A percentile compares a stretch with the other conserved stretches of the same genome.
These are phyloP conservation scores for Leiothrix lutea DNA, from an alignment of 2,113 vertebrate species.

Conservation along the genomic window DNA sequence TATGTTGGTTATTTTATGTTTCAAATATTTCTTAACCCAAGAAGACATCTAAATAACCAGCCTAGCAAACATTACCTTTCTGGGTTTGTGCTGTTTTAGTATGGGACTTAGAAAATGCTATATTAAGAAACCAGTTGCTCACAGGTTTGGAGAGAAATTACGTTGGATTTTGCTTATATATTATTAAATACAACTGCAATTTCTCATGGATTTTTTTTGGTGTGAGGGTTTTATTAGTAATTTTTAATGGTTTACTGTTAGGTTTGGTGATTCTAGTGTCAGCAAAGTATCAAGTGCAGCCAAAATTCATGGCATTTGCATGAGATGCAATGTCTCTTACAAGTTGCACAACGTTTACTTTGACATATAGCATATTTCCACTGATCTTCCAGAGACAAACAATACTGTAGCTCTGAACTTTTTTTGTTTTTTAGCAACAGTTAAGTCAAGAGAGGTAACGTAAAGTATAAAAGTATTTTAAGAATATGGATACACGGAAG, in stretches of 20 bases:
- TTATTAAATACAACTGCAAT: background rate
- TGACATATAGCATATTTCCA: background rate
- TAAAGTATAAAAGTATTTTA: background rate
- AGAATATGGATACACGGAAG: background rate
- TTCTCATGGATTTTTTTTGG: background rate
- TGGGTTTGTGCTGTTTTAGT: background rate
- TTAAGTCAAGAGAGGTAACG: background rate
- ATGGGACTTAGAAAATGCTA: background rate
- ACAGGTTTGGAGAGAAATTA: background rate
- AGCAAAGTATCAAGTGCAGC: background rate
- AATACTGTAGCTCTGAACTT: background rate
- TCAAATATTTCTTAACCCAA: background rate
- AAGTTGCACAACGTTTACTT: accelerated
- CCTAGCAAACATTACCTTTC: background rate
- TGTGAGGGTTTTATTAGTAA: background rate
- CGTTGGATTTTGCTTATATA: background rate
- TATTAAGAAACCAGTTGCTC: background rate
- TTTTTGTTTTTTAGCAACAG: background rate
- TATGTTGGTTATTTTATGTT: background rate
- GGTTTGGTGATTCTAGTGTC: background rate
- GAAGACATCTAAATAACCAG: background rate
- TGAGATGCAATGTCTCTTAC: background rate
- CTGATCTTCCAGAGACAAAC: background rate
- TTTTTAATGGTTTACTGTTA: background rate
- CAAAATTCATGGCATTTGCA: background rate